Conservation (phyloP, 2,113 vertebrate genomes). For the Trinectes maculatus region DNA sequence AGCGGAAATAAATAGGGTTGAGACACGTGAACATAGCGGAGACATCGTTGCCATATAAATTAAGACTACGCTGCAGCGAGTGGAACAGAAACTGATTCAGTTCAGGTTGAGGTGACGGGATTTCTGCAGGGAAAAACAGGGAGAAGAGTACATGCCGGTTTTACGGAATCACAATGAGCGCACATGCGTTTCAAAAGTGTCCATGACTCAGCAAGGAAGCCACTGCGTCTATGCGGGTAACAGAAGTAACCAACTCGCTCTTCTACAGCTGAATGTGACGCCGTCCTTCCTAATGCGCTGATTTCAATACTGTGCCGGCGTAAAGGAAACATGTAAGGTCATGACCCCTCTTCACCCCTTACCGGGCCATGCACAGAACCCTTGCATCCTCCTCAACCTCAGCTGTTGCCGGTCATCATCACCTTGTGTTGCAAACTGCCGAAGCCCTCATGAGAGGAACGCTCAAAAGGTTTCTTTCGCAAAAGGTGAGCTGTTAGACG, state of each 20-base stretch:
- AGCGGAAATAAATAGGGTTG: conserved; percentile 94
- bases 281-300: conserved; percentile 2
- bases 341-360: conserved; percentile 24
- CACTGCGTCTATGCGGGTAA: conserved; percentile 37
- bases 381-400: conserved; percentile 52
- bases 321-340: conserved; percentile 53
- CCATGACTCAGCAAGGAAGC: conserved; percentile 48
- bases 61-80: conserved; percentile 77
- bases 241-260: conserved; percentile 52
- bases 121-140: conserved; percentile 53
- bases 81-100: conserved; percentile 56
- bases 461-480: conserved; percentile 28
- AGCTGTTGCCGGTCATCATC: conserved; percentile 82
- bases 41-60: conserved; percentile 74
- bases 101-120: conserved; percentile 69
- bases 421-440: conserved; percentile 70
- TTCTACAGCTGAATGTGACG: conserved; percentile 49
- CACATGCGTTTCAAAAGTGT: conserved; percentile 61
- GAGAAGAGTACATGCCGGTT: conserved; percentile 65
- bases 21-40: conserved; percentile 84
- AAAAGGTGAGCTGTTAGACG: conserved; percentile 16
- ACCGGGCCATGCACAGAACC: conserved; percentile 18
- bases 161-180: conserved; percentile 58
- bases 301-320: background rate
- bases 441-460: conserved; percentile 78